A percentile compares a stretch with the other conserved stretches of the same genome.
phyloP scores from a whole-genome alignment of 2,113 vertebrate species.

The Bubo scandiacus region DNA sequence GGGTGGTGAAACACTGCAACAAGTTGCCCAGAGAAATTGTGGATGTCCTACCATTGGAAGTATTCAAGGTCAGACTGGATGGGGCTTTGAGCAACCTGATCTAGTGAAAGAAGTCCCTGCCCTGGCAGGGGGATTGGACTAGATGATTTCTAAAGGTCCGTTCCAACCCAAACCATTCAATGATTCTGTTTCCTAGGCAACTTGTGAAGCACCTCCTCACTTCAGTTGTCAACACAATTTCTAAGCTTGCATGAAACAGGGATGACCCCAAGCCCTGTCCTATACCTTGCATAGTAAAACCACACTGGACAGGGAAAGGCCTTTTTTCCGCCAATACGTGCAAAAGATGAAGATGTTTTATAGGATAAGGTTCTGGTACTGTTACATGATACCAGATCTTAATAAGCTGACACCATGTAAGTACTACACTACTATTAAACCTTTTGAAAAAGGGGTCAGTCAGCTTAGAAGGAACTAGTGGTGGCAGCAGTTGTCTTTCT shows the following conservation, averaged over 20 bases:
- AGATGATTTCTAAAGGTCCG: background rate
- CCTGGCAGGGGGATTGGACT: background rate
- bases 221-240: background rate
- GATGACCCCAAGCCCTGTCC: background rate
- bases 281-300: background rate
- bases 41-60: background rate
- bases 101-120: background rate
- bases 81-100: background rate
- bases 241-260: background rate
- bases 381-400: background rate
- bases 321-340: background rate
- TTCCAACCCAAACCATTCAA: background rate
- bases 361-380: background rate
- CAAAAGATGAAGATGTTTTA: background rate
- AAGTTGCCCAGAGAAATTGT: background rate
- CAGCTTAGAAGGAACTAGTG: background rate
- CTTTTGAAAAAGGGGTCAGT: background rate
- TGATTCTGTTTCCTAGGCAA: background rate
- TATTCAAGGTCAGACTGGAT: background rate
- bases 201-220: background rate
- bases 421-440: background rate
- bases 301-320: background rate
- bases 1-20: background rate
- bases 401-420: rapidly evolving
- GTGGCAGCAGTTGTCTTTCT: background rate